A percentile compares a stretch with the other conserved stretches of the same genome.
Evolutionary conservation across 2,113 vertebrate genomes (phyloP).

Genomic region (Calonectris borealis): DNA sequence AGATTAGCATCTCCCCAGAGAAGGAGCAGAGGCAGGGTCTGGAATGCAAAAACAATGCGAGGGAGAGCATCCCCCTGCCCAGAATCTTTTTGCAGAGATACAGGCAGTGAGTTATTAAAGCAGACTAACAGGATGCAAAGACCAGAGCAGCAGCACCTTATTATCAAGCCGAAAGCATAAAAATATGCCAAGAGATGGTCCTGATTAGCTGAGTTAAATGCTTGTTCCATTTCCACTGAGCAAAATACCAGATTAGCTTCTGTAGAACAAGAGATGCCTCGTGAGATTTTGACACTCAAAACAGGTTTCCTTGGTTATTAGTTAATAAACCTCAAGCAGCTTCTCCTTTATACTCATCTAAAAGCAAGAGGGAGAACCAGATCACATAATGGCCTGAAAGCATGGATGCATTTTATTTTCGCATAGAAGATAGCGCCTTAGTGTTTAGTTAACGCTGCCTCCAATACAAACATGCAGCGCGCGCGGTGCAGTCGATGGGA

Average conservation of each 20-base stretch:
- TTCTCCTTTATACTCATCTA: neutral
- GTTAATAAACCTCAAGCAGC: conserved; percentile 29
- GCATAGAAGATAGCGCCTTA: neutral
- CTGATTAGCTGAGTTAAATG: conserved; percentile 23
- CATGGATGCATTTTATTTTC: neutral
- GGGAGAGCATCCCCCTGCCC: neutral
- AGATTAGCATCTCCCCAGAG: conserved; percentile 17
- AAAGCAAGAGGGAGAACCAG: neutral
- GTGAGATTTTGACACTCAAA: conserved; percentile 23
- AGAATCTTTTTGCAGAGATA: neutral
- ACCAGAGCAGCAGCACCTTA: neutral
- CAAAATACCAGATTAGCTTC: conserved; percentile 6
- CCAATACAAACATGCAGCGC: neutral
- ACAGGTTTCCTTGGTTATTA: conserved; percentile 16
- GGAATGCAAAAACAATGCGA: neutral
- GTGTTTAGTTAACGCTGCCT: neutral
- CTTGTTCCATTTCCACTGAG: neutral
- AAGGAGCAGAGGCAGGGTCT: neutral
- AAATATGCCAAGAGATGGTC: conserved; percentile 3
- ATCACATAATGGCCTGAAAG: neutral
- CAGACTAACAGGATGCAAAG: neutral
- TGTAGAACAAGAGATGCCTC: neutral
- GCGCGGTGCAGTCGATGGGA: accelerated
- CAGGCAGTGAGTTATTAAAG: neutral
- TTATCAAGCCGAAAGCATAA: neutral